Conservation (phyloP, 2,797 vertebrate genomes). For the Ptychadena robeensis region DNA sequence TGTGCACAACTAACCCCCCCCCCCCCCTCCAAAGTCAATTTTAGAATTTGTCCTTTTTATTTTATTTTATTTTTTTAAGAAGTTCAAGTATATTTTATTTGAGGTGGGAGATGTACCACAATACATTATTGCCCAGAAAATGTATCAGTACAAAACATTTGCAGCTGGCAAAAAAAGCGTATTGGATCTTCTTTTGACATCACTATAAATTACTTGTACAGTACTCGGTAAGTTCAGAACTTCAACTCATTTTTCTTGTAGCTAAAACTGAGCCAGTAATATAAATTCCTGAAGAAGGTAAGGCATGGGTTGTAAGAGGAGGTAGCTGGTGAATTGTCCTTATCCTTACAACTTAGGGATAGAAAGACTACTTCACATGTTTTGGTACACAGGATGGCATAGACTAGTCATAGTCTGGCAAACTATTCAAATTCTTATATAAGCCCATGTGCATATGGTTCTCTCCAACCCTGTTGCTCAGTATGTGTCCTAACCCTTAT, state of each 20-base stretch:
- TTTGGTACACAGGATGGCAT: too few relatives aligned
- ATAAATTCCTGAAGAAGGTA: slow-evolving; percentile 90
- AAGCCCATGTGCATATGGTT: too few relatives aligned
- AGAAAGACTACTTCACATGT: too few relatives aligned
- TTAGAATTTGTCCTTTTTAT: too few relatives aligned
- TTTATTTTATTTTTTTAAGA: too few relatives aligned
- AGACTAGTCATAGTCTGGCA: too few relatives aligned
- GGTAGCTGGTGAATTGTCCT: slow-evolving; percentile 85
- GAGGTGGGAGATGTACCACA: slow-evolving; percentile 82
- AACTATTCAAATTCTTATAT: too few relatives aligned
- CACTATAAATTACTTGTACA: slow-evolving; percentile 86
- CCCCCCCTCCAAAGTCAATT: too few relatives aligned
- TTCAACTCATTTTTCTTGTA: slow-evolving; percentile 74
- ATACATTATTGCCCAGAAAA: slow-evolving; percentile 81
- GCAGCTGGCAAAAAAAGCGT: slow-evolving; percentile 81
- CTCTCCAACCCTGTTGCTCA: too few relatives aligned
- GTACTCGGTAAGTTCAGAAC: slow-evolving; percentile 81
- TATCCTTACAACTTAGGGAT: too few relatives aligned
- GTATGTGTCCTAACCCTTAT: too few relatives aligned
- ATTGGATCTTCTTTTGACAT: slow-evolving; percentile 68
- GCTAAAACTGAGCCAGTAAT: slow-evolving; percentile 80
- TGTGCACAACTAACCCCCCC: too few relatives aligned
- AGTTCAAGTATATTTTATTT: slow-evolving; percentile 87
- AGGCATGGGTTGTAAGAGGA: slow-evolving; percentile 87
- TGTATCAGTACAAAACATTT: slow-evolving; percentile 81